Conservation (phyloP, 23 tunicate species). For the Diplosoma virens region DNA sequence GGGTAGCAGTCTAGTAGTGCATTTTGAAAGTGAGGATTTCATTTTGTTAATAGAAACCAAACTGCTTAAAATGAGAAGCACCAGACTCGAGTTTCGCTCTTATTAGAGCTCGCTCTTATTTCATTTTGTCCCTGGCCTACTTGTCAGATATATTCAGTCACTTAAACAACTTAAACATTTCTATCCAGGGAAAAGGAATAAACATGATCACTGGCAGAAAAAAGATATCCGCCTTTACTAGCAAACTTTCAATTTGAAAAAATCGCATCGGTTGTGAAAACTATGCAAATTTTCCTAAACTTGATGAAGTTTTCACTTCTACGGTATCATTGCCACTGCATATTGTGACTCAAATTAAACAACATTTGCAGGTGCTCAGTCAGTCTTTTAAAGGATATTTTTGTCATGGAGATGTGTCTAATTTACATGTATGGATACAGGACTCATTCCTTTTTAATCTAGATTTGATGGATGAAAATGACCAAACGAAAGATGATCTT, state of each 20-base stretch:
- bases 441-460: constrained; percentile 1
- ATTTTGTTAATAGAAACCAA: no score
- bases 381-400: background rate
- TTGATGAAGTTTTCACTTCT: constrained; percentile 16
- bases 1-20: constrained; percentile 28
- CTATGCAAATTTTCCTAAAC: background rate
- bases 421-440: constrained; percentile 3
- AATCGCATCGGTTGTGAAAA: constrained; percentile 6
- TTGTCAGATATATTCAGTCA: constrained; percentile 32
- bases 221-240: constrained; percentile 15
- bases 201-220: constrained; percentile 21
- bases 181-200: constrained; percentile 32
- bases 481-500: constrained; percentile 10
- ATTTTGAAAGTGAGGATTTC: constrained; percentile 32
- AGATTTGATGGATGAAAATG: constrained; percentile 4
- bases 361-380: constrained; percentile 10
- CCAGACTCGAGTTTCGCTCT: no score
- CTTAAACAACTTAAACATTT: constrained; percentile 31
- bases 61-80: no score
- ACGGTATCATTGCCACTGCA: background rate
- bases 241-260: constrained; percentile 28
- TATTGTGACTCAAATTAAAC: constrained; percentile 7
- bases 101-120: no score
- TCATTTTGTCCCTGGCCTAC: constrained; percentile 48
- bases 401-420: background rate